Conservation (phyloP, 2,888 invertebrate genomes). For the Drosophila falleni region DNA sequence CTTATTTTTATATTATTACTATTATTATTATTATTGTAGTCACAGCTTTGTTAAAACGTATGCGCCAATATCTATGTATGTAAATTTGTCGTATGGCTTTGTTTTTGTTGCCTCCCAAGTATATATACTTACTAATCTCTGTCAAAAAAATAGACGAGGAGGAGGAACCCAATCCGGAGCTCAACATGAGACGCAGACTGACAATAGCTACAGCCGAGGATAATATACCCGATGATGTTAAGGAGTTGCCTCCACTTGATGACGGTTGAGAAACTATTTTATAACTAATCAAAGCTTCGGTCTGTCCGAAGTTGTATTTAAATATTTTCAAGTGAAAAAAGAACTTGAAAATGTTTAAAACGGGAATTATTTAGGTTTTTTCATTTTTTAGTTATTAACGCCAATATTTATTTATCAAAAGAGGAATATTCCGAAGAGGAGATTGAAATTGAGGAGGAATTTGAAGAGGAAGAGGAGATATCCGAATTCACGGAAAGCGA, state of each 20-base stretch:
- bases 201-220: constrained; percentile 84
- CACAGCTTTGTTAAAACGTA: constrained; percentile 68
- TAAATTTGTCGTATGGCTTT: constrained; percentile 64
- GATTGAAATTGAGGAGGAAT: constrained; percentile 81
- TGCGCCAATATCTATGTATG: constrained; percentile 77
- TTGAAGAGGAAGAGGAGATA: constrained; percentile 78
- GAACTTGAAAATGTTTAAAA: constrained; percentile 43
- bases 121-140: constrained; percentile 43
- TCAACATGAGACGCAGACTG: constrained; percentile 81
- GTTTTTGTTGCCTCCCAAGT: constrained; percentile 52
- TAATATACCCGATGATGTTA: constrained; percentile 72
- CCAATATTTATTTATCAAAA: constrained; percentile 38
- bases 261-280: constrained; percentile 77
- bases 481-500: constrained; percentile 79
- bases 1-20: constrained; percentile 49
- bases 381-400: constrained; percentile 25
- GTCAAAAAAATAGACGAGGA: constrained; percentile 57
- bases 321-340: constrained; percentile 39
- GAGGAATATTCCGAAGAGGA: constrained; percentile 83
- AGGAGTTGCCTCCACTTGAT: constrained; percentile 78
- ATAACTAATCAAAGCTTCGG: constrained; percentile 50
- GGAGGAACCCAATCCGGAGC: constrained; percentile 62
- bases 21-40: constrained; percentile 65
- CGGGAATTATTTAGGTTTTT: background rate
- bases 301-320: constrained; percentile 52